Conservation (phyloP, 1,140 invertebrate species). For the Bemisia tabaci region DNA sequence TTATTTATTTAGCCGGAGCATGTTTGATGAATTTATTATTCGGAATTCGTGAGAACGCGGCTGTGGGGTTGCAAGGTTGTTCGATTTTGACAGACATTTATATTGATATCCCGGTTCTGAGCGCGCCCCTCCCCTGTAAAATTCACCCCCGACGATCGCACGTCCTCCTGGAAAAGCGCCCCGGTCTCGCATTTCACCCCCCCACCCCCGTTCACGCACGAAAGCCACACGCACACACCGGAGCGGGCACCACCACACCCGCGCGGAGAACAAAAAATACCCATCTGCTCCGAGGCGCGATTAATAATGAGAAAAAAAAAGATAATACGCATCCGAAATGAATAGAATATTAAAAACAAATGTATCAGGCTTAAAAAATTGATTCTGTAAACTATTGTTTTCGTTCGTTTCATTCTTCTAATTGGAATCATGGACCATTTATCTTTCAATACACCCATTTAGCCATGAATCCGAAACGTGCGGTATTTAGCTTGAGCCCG, state of each 20-base stretch:
- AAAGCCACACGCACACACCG: background rate
- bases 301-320: background rate
- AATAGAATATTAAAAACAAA: slow-evolving; percentile 1
- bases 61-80: background rate
- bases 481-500: background rate
- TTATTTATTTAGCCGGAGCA: background rate
- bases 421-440: background rate
- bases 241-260: too few relatives aligned
- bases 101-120: background rate
- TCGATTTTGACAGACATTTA: background rate
- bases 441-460: background rate
- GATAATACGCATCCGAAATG: background rate
- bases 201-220: background rate
- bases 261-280: background rate
- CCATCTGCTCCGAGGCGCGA: background rate
- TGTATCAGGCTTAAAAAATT: background rate
- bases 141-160: background rate
- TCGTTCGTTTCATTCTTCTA: background rate
- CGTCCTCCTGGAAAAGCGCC: background rate
- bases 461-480: background rate
- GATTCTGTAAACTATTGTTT: background rate
- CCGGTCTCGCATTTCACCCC: background rate
- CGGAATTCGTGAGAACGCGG: background rate
- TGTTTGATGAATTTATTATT: background rate
- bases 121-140: background rate